Evolutionary conservation across 2,888 invertebrate species (phyloP).

Genomic region (Pterostichus niger): DNA sequence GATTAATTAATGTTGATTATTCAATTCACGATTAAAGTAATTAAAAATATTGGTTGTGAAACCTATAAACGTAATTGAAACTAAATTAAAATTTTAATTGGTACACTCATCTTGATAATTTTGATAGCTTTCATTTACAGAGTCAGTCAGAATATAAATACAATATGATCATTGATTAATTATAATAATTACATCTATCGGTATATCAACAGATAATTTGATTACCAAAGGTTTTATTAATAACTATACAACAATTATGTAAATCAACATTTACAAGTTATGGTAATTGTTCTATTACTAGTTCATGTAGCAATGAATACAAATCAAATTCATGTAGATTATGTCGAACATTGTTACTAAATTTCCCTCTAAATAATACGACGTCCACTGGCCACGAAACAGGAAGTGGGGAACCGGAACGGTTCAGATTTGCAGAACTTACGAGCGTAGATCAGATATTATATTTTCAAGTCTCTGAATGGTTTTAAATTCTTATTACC

Average conservation of each 20-base stretch:
- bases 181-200: slow-evolving; percentile 23
- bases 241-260: slow-evolving; percentile 47
- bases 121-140: too few relatives aligned
- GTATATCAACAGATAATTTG: slow-evolving; percentile 15
- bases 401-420: background rate
- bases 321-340: slow-evolving; percentile 51
- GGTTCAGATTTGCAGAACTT: background rate
- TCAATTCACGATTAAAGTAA: too few relatives aligned
- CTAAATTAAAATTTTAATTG: too few relatives aligned
- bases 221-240: slow-evolving; percentile 23
- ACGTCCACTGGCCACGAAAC: background rate
- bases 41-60: too few relatives aligned
- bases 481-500: slow-evolving; percentile 66
- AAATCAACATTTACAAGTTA: slow-evolving; percentile 46
- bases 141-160: background rate
- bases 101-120: too few relatives aligned
- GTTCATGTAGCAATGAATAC: slow-evolving; percentile 52
- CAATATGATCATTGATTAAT: background rate
- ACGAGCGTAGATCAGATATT: slow-evolving; percentile 57
- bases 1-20: too few relatives aligned
- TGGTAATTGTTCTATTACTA: slow-evolving; percentile 46
- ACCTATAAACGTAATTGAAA: too few relatives aligned
- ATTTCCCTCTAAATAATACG: slow-evolving; percentile 13
- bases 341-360: slow-evolving; percentile 44
- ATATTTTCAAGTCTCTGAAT: slow-evolving; percentile 59